Conservation (phyloP, 2,113 vertebrate genomes). For the Bufo gargarizans region DNA sequence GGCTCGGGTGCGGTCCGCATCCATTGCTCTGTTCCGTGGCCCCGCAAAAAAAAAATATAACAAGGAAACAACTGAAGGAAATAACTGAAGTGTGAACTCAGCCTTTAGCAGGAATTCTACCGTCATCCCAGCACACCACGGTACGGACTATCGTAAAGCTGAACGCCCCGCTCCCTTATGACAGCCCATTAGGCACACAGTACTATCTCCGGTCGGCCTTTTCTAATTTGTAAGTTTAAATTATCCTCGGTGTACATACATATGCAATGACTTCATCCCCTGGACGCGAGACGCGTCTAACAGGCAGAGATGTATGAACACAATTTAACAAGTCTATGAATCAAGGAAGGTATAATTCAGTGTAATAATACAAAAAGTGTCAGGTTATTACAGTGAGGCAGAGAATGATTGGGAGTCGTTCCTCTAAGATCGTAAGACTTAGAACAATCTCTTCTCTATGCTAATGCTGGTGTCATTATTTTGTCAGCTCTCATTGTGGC, state of each 20-base stretch:
- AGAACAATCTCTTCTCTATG: conserved; percentile 55
- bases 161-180: not conserved
- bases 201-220: not conserved
- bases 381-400: conserved; percentile 47
- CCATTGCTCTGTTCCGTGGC: too few species aligned
- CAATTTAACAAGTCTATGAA: conserved; percentile 53
- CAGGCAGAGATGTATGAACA: conserved; percentile 50
- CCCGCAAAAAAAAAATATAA: too few species aligned
- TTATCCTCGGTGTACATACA: conserved; percentile 17
- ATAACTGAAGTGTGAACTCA: not conserved
- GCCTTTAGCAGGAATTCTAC: not conserved
- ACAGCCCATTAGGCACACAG: not conserved
- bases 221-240: not conserved
- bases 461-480: conserved; percentile 53
- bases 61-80: too few species aligned
- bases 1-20: too few species aligned
- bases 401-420: conserved; percentile 48
- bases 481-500: conserved; percentile 47
- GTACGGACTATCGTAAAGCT: not conserved
- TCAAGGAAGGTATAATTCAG: conserved; percentile 51
- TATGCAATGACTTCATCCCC: not conserved
- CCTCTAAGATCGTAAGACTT: conserved; percentile 38
- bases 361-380: conserved; percentile 53
- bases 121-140: not conserved
- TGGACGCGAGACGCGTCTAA: conserved; percentile 6